Evolutionary conservation across 2,797 vertebrate genomes (phyloP), one percentile per base, ranked within the genome.

Genomic region (Microhierax caerulescens): DNA sequence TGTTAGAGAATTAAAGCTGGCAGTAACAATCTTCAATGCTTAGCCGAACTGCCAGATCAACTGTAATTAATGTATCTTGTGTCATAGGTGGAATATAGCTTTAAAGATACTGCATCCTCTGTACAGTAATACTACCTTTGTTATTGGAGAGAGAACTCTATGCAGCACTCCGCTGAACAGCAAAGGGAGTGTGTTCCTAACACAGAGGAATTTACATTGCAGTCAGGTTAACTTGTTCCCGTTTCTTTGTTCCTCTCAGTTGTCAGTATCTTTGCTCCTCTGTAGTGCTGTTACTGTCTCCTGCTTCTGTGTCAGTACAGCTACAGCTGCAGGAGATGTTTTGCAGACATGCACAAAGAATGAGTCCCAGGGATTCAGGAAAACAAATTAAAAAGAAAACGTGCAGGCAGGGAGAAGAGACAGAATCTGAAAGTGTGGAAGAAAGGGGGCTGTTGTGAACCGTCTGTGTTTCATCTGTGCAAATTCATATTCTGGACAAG

Each of bases 281-380:
- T 89, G 63, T 79, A 89, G 63, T 3, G 2, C 77, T 82, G 39
- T 75, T 88, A 48, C 34, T 70, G 32, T 30, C 80, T 95, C 36
- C 63, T 0, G 1, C 60, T 82, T 79, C 67, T 69, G 0, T 74
- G 59, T 65, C 76, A 78, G 80, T 41, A 56, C 43, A 4, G 8
- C 47, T 77, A 41, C 82, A 43, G 77, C 47, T 88, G 63, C 39
- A 85, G 73, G 79, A 96, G 80, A 48, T 93, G 59, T 81, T 94
- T 94, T 92, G 67, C 88, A 90, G 85, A 73, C 43, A 21, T 3
- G 30, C 77, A 94, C 70, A 74, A 94, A 91, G 81, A 85, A 53
- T 6, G 12, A 86, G 24, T 91, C 84, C 81, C 78, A 91, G 74
- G 47, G 63, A 93, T 91, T 56, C 18, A 5, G 43, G 51, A 48